Percentiles rank a stretch among this genome's conserved stretches.
Evolutionary conservation across 2,797 vertebrate species (phyloP).

Genomic region (Microcaecilia unicolor): DNA sequence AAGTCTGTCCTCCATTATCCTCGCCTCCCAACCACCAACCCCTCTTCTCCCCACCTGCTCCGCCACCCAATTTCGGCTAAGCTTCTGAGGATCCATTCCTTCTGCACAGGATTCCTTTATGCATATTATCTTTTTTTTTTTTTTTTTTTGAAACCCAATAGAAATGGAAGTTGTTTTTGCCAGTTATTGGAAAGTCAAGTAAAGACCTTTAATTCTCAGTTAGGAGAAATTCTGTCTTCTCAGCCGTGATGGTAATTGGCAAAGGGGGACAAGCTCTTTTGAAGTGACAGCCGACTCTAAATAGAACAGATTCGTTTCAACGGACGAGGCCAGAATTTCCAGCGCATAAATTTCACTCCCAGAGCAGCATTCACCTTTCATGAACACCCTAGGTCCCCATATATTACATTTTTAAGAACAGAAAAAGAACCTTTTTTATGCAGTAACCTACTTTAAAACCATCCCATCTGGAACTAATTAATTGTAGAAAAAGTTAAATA

Average conservation of each 20-base stretch:
- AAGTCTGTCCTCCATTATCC: too few species aligned
- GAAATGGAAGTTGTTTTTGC: conserved; percentile 11
- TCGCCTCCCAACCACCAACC: too few species aligned
- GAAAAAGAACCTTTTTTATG: neutral
- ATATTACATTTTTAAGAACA: neutral
- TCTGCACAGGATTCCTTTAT: too few species aligned
- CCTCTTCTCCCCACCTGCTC: too few species aligned
- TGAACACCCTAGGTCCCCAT: conserved; percentile 2
- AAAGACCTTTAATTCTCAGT: conserved; percentile 25
- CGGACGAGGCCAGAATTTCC: conserved; percentile 39
- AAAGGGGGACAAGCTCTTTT: conserved; percentile 36
- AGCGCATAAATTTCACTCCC: conserved; percentile 46
- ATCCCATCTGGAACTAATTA: conserved; percentile 34
- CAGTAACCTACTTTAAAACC: conserved; percentile 19
- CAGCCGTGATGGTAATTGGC: conserved; percentile 47
- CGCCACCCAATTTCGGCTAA: too few species aligned
- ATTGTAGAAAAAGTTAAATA: conserved; percentile 2
- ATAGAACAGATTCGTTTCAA: conserved; percentile 40
- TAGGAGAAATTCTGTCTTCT: conserved; percentile 48
- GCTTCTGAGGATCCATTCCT: too few species aligned
- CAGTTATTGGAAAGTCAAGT: conserved; percentile 12
- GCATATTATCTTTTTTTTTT: too few species aligned
- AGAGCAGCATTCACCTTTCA: conserved; percentile 21
- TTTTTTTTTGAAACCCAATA: too few species aligned
- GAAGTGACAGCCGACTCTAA: conserved; percentile 38